phyloP scores from a whole-genome alignment of 1,140 invertebrate genomes.

The Psilanteris sp. region DNA sequence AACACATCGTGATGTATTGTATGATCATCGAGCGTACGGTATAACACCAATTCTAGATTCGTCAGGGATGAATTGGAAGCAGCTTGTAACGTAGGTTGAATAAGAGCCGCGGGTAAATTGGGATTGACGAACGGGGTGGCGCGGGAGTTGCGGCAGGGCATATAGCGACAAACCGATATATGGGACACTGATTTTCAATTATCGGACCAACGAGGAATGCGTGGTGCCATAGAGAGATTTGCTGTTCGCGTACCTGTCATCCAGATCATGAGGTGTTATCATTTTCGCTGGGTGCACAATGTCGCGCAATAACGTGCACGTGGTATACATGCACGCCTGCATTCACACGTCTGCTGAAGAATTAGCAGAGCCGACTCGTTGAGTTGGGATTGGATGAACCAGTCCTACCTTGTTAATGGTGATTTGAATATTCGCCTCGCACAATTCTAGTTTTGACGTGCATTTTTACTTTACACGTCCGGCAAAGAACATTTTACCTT shows the following conservation, averaged over 20 bases:
- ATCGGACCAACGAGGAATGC: constrained; percentile 72
- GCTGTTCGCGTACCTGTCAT: constrained; percentile 70
- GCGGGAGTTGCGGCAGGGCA: constrained; percentile 21
- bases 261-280: constrained; percentile 76
- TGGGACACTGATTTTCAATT: constrained; percentile 79
- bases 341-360: constrained; percentile 56
- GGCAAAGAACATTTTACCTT: constrained; percentile 16
- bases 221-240: constrained; percentile 59
- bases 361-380: constrained; percentile 44
- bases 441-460: constrained; percentile 7
- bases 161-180: constrained; percentile 73
- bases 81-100: constrained; percentile 60
- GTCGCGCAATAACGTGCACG: constrained; percentile 56
- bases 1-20: constrained; percentile 42
- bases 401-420: constrained; percentile 41
- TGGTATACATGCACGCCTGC: constrained; percentile 50
- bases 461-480: constrained; percentile 15
- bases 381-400: constrained; percentile 24
- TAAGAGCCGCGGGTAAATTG: constrained; percentile 52
- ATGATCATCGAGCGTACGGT: constrained; percentile 59
- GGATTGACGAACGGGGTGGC: constrained; percentile 51
- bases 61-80: constrained; percentile 49
- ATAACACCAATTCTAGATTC: constrained; percentile 55
- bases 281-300: constrained; percentile 66
- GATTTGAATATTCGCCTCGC: constrained; percentile 35